Conservation (phyloP, 2,113 vertebrate genomes). For the Ornithorhynchus anatinus region DNA sequence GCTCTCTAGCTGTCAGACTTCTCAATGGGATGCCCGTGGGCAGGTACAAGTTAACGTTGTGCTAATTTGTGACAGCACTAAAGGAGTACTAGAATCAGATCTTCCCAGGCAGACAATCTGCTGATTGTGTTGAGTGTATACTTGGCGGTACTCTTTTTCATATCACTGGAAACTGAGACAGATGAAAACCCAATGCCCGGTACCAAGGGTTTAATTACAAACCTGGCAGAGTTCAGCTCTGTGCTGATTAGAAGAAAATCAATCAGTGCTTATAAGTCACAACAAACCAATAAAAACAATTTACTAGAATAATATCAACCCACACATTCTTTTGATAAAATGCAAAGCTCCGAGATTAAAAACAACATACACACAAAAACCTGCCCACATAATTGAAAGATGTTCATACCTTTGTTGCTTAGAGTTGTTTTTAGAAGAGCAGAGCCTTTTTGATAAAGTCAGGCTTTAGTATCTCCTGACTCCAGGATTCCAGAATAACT, state of each 20-base stretch:
- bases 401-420: not conserved
- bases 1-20: not conserved
- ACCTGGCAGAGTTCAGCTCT: conserved; percentile 40
- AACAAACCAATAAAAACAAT: conserved; percentile 58
- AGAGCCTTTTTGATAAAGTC: not conserved
- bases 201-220: conserved; percentile 63
- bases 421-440: not conserved
- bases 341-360: not conserved
- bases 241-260: conserved; percentile 58
- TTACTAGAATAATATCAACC: conserved; percentile 59
- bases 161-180: conserved; percentile 21
- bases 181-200: conserved; percentile 15
- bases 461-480: not conserved
- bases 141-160: conserved; percentile 32
- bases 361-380: not conserved
- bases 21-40: not conserved
- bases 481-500: not conserved
- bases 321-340: conserved; percentile 33
- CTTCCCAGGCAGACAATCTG: conserved; percentile 15
- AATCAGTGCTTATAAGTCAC: conserved; percentile 52
- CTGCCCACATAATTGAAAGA: not conserved
- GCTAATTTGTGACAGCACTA: not conserved
- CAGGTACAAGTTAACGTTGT: not conserved
- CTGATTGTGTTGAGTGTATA: not conserved
- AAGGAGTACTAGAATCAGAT: not conserved